A percentile compares a stretch with the other conserved stretches of the same genome.
Conservation (phyloP, 2,888 invertebrate species). For the Lepidochitona cinerea region DNA sequence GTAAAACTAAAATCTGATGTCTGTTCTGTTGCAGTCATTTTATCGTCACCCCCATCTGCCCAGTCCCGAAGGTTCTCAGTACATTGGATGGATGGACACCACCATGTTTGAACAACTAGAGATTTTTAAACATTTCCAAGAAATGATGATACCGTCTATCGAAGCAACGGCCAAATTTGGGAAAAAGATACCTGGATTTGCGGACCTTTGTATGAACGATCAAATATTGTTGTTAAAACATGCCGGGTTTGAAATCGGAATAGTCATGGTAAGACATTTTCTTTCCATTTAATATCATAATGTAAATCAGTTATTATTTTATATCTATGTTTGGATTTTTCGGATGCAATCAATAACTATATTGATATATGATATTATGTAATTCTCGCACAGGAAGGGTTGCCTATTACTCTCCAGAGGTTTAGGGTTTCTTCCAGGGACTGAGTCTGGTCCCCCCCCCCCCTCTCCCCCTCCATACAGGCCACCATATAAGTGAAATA, state of each 20-base stretch:
- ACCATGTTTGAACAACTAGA: slow-evolving; percentile 35
- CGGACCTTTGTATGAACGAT: slow-evolving; percentile 53
- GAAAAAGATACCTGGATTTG: slow-evolving; percentile 63
- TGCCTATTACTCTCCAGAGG: no score
- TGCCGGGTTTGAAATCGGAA: slow-evolving; percentile 63
- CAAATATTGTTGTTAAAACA: slow-evolving; percentile 65
- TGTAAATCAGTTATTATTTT: no score
- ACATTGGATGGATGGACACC: slow-evolving; percentile 21
- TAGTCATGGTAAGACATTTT: slow-evolving; percentile 51
- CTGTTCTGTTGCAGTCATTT: neutral
- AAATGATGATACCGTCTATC: slow-evolving; percentile 57
- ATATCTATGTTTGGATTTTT: no score
- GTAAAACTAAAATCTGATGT: no score
- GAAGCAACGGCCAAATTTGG: slow-evolving; percentile 66
- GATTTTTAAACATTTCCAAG: slow-evolving; percentile 53
- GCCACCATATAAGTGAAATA: no score
- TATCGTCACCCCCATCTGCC: neutral
- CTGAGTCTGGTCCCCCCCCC: no score
- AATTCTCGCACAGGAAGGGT: no score
- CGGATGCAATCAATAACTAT: no score
- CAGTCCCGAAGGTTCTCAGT: neutral
- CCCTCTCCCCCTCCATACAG: no score
- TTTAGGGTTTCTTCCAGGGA: no score
- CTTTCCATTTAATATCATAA: neutral
- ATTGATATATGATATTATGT: no score